Evolutionary conservation across 2,888 invertebrate genomes (phyloP), one percentile per base, ranked within the genome.

Genomic region (Leptarthrus brevirostris): DNA sequence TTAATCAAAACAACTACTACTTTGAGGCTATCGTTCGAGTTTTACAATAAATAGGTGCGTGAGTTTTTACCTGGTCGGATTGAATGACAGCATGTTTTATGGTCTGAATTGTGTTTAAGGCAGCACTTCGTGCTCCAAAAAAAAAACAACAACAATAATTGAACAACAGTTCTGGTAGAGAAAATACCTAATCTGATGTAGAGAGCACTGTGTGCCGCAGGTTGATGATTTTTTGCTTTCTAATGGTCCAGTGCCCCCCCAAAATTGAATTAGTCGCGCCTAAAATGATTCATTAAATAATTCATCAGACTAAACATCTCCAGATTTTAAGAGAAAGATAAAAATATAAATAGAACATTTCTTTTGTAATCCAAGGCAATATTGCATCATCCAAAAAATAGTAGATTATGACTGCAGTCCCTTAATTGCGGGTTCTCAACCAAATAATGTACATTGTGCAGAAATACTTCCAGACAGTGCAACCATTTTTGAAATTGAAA

Each of bases 1-100:
- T 69, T 36, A 69, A 69, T 69, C 69, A 69, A 69, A 18, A 69
- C 30, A 69, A 30, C 64, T 69, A 24, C 30, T 52, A 16, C 52
- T 69, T 69, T 34, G 69, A 20, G 69, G 69, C 52, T 52, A 69
- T 2, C 34, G 69, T 14, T 18, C 69, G 30, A n/a, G 5, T 12
- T 30, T 8, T 22, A 30, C 69, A 18, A 3, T 30, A 34, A 20
- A 16, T 22, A 69, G 69, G 69, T 52, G 44, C 44, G 64, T 47
- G n/a, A 64, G n/a, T 64, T 44, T 44, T 44, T 22, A 44, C 40
- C 10, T 26, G 18, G 44, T 47, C 64, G 22, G 44, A 30, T 40
- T 14, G 16, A 22, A n/a, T 6, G 36, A 36, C 36, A 8, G 10
- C n/a, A 16, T 30, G 8, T 30, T 3, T 34, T 34, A 16, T 34